Evolutionary conservation across 2,797 vertebrate species (phyloP).

Genomic region (Lophotriccus pileatus): DNA sequence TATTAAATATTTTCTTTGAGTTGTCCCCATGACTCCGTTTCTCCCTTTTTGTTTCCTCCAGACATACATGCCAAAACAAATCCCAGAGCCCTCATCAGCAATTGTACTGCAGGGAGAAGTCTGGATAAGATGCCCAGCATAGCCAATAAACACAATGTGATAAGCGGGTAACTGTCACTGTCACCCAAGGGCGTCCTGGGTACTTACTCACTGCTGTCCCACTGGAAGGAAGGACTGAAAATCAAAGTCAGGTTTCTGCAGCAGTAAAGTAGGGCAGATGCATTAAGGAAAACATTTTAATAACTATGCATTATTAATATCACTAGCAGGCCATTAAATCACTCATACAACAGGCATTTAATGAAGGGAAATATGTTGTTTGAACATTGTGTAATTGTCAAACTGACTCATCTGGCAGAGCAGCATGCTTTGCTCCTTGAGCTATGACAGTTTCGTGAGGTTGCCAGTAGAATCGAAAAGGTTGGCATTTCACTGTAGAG

Average conservation of each 20-base stretch:
- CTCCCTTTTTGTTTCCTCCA: background rate
- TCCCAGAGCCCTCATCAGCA: background rate
- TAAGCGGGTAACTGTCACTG: background rate
- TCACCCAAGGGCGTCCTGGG: background rate
- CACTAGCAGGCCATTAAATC: conserved; percentile 32
- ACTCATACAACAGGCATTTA: conserved; percentile 15
- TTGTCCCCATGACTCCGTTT: background rate
- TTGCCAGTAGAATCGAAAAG: background rate
- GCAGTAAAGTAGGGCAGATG: conserved; percentile 15
- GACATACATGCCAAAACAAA: background rate
- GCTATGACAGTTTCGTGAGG: background rate
- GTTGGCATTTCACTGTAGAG: background rate
- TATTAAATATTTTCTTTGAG: conserved; percentile 8
- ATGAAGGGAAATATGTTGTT: conserved; percentile 49
- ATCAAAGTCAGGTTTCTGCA: background rate
- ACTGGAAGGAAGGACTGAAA: background rate
- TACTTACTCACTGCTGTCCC: background rate
- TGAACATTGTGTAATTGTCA: conserved; percentile 46
- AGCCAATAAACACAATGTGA: background rate
- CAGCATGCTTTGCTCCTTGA: conserved; percentile 13
- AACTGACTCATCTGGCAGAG: conserved; percentile 21
- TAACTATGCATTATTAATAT: conserved; percentile 43
- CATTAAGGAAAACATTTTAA: conserved; percentile 36
- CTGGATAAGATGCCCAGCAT: background rate
- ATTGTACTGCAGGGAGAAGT: background rate